These are phyloP conservation scores for Pharmacophagus antenor DNA, from an alignment of 2,888 invertebrate genomes.

Conservation along the genomic window DNA sequence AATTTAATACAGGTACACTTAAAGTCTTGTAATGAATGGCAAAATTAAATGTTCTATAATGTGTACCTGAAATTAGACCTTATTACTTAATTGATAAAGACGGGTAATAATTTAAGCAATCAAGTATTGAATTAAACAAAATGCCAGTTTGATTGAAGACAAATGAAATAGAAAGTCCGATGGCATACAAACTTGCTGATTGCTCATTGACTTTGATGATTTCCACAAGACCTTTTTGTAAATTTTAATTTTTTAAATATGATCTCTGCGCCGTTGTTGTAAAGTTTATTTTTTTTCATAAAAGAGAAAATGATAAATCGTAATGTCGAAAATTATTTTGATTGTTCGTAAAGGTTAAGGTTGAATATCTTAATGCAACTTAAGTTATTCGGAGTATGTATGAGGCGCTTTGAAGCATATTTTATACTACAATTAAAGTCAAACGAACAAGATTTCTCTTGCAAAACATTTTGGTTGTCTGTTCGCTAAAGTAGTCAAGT, in stretches of 20 bases:
- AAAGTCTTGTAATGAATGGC: slow-evolving; percentile 13
- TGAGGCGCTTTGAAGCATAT: too few relatives aligned
- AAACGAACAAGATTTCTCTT: too few relatives aligned
- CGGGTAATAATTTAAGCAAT: neutral
- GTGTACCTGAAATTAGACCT: slow-evolving; percentile 32
- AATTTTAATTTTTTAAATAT: slow-evolving; percentile 1
- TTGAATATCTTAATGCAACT: neutral
- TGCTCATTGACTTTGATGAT: slow-evolving; percentile 43
- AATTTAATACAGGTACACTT: slow-evolving; percentile 15
- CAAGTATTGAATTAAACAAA: slow-evolving; percentile 33
- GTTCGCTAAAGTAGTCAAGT: too few relatives aligned
- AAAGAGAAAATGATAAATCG: neutral
- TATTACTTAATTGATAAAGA: slow-evolving; percentile 30
- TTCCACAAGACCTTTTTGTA: slow-evolving; percentile 5
- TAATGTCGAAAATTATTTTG: neutral
- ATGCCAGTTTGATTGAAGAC: slow-evolving; percentile 42
- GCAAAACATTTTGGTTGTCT: too few relatives aligned
- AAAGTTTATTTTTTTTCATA: neutral
- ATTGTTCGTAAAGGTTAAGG: slow-evolving; percentile 9
- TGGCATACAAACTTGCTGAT: slow-evolving; percentile 44
- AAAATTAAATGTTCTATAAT: neutral
- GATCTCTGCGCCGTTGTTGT: neutral
- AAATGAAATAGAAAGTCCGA: slow-evolving; percentile 60
- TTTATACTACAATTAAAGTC: too few relatives aligned
- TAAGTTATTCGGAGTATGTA: too few relatives aligned